These are phyloP conservation scores for Cyrtodaria siliqua DNA, from an alignment of 2,888 invertebrate species.

Conservation along the genomic window DNA sequence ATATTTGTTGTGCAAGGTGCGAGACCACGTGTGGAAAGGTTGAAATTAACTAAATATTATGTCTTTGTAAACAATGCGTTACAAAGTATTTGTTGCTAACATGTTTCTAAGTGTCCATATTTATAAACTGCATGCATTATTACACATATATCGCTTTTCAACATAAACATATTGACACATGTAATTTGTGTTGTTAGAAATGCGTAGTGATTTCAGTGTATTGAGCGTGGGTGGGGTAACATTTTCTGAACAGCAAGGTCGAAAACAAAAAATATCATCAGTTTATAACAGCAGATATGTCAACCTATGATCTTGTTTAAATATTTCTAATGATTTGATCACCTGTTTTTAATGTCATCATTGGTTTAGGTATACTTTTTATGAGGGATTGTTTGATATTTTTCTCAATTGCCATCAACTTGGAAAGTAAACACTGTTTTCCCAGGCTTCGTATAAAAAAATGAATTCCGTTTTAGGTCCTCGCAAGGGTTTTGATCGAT, in stretches of 20 bases:
- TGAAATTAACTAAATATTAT: background rate
- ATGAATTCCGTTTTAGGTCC: no score
- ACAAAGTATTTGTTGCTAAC: background rate
- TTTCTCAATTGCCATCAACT: no score
- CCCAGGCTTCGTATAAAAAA: no score
- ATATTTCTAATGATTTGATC: no score
- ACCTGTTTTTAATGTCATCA: no score
- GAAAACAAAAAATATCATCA: no score
- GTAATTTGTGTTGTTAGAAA: background rate
- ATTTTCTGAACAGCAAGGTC: background rate
- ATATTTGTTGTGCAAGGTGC: constrained; percentile 31
- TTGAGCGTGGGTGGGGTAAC: background rate
- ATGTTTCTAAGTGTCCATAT: background rate
- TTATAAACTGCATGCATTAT: background rate
- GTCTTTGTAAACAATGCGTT: background rate
- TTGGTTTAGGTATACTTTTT: no score
- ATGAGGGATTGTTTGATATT: no score
- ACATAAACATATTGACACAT: background rate
- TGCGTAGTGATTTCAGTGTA: background rate
- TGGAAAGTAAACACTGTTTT: no score
- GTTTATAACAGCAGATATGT: no score
- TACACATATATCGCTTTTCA: background rate
- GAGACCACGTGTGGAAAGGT: constrained; percentile 23
- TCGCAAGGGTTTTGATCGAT: no score
- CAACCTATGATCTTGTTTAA: no score